These are phyloP conservation scores for Picus viridis DNA, from an alignment of 2,797 vertebrate genomes.

Conservation along the genomic window DNA sequence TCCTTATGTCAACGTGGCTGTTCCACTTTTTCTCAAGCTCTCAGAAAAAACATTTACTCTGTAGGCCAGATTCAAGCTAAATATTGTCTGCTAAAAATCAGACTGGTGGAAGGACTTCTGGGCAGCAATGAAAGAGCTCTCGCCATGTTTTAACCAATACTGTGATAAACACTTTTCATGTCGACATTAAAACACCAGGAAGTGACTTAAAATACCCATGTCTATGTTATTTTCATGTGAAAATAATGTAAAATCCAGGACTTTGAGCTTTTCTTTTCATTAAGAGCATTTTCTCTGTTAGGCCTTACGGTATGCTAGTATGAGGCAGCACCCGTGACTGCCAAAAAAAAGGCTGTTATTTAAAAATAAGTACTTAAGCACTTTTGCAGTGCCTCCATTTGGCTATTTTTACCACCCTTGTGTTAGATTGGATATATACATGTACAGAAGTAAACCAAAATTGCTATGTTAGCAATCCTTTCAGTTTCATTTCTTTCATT, in stretches of 20 bases:
- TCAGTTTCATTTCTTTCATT: neutral
- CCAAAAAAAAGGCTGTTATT: neutral
- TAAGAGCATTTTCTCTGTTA: neutral
- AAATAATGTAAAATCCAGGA: neutral
- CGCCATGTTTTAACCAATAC: neutral
- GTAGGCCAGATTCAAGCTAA: neutral
- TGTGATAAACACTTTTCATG: neutral
- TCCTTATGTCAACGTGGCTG: neutral
- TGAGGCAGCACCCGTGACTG: fast-evolving
- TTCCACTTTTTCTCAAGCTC: neutral
- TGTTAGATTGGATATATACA: neutral
- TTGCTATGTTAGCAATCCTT: neutral
- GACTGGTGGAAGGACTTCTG: neutral
- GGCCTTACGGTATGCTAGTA: neutral
- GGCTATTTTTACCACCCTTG: neutral
- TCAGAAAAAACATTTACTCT: neutral
- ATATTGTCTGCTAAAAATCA: neutral
- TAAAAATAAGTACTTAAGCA: neutral
- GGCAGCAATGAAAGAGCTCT: neutral
- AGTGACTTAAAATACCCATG: neutral
- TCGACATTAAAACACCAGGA: neutral
- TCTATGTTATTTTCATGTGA: neutral
- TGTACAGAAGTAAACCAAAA: neutral
- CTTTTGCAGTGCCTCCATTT: neutral
- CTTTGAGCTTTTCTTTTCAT: neutral